Base-by-base conservation (phyloP, 2,888 invertebrate genomes). In the Punctoribates punctum region DNA sequence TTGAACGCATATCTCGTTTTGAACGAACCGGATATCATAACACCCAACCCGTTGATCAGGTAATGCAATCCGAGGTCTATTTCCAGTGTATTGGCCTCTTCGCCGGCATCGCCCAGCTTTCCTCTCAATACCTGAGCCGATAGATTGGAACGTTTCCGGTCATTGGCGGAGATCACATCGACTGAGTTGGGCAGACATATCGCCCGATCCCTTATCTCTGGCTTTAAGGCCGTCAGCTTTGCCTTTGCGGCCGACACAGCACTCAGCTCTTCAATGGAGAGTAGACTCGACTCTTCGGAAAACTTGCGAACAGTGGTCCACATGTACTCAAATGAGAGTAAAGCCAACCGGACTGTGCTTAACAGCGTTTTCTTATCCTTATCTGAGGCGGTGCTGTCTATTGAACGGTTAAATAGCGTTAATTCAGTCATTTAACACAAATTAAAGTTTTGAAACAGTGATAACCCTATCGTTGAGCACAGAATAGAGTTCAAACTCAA, bases 21-120 rank as follows among this genome's bases (percentile, higher is more conserved):
- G 42, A 38, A 20, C 6, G 42, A 42, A 70, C 17, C n/a, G 23
- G 20, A n/a, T 0, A 70, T 11, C 20, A 23, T 15, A 20, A 70
- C 13, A 11, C 23, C 70, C 11, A 70, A 23, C 1, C 42, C 70
- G 6, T 38, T 42, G 23, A 70, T 1, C 20, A 70, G 46, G 42
- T 70, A 70, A 46, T 38, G 42, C 15, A 70, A 23, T 9, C 70
- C 70, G 13, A 70, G 23, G 11, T 70, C 70, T n/a, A 70, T n/a
- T n/a, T 42, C 70, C 13, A 70, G 9, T 13, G 13, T 42, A 23
- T 20, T 13, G 42, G 70, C 70, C n/a, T 70, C 70, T 2, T 42
- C 70, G 15, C 70, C 70, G 3, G 13, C 5, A 1, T 70, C 70
- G 13, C 70, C 70, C 27, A 70, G 8, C 23, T 70, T 70, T n/a